A percentile compares a stretch with the other conserved stretches of the same genome.
Evolutionary conservation across 2,888 invertebrate species (phyloP).

Genomic region (Temnothorax unifasciatus): DNA sequence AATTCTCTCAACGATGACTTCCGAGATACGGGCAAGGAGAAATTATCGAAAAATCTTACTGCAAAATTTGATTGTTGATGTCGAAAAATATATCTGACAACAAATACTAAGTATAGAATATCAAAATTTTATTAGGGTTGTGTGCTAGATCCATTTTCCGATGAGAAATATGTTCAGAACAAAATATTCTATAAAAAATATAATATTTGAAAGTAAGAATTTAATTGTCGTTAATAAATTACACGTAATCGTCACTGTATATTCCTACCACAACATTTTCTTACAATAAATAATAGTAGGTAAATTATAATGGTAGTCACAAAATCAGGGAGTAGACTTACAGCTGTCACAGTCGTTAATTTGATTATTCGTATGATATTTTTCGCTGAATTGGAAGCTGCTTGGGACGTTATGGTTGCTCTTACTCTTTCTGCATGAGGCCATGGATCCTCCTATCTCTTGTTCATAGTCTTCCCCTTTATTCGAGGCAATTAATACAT

Average conservation of each 20-base stretch:
- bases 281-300: not conserved
- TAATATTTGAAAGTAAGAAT: not conserved
- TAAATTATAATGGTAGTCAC: not conserved
- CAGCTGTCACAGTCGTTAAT: not conserved
- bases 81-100: not conserved
- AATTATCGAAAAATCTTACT: slow-evolving; percentile 31
- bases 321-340: not conserved
- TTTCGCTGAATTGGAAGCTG: not conserved
- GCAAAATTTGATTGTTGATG: not conserved
- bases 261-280: not conserved
- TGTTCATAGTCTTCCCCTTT: slow-evolving; percentile 35
- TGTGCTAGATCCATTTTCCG: not conserved
- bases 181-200: not conserved
- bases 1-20: slow-evolving; percentile 33
- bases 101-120: not conserved
- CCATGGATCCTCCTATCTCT: slow-evolving; percentile 36
- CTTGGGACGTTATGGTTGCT: slow-evolving; percentile 21
- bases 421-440: not conserved
- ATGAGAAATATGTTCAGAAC: not conserved
- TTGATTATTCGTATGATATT: not conserved
- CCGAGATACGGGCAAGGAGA: slow-evolving; percentile 12
- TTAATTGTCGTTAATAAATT: not conserved
- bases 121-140: not conserved
- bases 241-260: not conserved
- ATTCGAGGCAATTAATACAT: slow-evolving; percentile 72